Evolutionary conservation across 2,888 invertebrate genomes (phyloP).

Genomic region (Siphonodentalium dalli): DNA sequence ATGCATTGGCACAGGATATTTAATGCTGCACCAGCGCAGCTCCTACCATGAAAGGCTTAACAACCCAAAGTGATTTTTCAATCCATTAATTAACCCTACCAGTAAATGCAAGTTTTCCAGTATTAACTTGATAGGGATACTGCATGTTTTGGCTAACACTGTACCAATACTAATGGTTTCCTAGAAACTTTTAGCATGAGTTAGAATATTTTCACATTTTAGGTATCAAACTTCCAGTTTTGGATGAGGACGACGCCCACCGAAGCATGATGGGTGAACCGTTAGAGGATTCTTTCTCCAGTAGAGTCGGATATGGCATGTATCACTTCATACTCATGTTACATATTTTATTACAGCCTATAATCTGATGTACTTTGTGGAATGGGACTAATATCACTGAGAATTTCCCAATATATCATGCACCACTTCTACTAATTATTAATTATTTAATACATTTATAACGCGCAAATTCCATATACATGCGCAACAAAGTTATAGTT

Average conservation of each 20-base stretch:
- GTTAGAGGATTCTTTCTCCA: constrained; percentile 42
- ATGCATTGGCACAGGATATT: too few relatives aligned
- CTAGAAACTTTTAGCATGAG: constrained; percentile 16
- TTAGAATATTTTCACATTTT: constrained; percentile 10
- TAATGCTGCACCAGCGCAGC: too few relatives aligned
- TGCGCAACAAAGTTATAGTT: too few relatives aligned
- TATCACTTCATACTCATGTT: constrained; percentile 22
- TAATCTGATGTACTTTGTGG: neutral
- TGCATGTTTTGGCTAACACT: too few relatives aligned
- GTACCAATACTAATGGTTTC: too few relatives aligned
- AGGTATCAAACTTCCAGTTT: constrained; percentile 25
- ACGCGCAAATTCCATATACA: too few relatives aligned
- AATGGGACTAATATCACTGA: neutral
- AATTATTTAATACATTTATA: too few relatives aligned
- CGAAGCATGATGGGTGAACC: constrained; percentile 33
- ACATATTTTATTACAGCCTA: neutral
- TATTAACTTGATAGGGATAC: too few relatives aligned
- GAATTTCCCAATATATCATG: neutral
- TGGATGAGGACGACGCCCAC: constrained; percentile 44
- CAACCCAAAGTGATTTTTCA: too few relatives aligned
- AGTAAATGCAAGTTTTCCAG: too few relatives aligned
- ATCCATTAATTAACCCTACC: too few relatives aligned
- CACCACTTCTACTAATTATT: neutral
- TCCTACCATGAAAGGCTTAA: too few relatives aligned
- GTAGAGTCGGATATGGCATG: constrained; percentile 57